phyloP scores from a whole-genome alignment of 2,113 vertebrate species.

The Sarotherodon lohbergeri region DNA sequence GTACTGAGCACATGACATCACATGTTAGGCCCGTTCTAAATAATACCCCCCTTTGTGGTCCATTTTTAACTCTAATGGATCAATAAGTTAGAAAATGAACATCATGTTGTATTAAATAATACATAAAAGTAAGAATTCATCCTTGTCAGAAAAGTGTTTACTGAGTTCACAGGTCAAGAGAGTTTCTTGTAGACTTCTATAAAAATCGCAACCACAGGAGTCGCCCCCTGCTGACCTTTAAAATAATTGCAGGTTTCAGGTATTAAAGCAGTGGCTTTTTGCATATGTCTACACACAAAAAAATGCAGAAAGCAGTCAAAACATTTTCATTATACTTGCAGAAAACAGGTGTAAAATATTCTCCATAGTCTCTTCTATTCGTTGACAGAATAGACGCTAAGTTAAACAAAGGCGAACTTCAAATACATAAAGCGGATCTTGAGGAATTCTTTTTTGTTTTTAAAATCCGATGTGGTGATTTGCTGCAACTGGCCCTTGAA shows the following conservation, averaged over 20 bases:
- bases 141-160: not conserved
- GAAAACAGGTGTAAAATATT: not conserved
- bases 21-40: too few species aligned
- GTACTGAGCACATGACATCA: not conserved
- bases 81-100: not conserved
- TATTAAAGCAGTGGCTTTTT: not conserved
- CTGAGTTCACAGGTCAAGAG: not conserved
- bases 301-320: not conserved
- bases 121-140: not conserved
- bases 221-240: not conserved
- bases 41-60: not conserved
- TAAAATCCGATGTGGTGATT: conserved; percentile 54
- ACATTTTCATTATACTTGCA: not conserved
- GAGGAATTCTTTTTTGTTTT: conserved; percentile 32
- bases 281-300: not conserved
- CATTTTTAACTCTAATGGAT: not conserved
- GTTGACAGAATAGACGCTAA: not conserved
- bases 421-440: not conserved
- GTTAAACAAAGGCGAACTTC: not conserved
- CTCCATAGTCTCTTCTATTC: not conserved
- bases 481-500: conserved; percentile 56
- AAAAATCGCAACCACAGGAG: not conserved
- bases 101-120: not conserved
- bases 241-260: not conserved
- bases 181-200: not conserved